Conservation (phyloP, 2,888 invertebrate genomes). For the Cenopis cana region DNA sequence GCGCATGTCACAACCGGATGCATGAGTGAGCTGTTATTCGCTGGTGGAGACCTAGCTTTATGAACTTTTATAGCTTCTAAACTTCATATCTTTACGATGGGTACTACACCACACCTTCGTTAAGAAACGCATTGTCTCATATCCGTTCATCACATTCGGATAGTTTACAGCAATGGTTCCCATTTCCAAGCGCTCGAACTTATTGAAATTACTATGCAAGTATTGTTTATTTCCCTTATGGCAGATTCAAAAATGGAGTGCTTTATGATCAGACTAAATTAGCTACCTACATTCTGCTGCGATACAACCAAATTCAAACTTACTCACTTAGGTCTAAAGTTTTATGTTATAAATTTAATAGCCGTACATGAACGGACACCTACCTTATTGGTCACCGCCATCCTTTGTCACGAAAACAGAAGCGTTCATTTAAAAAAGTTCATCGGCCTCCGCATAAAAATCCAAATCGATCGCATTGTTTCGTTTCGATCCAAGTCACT, state of each 20-base stretch:
- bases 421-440: constrained; percentile 24
- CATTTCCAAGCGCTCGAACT: not conserved
- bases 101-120: not conserved
- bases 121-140: not conserved
- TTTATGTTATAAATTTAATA: not conserved
- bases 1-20: not conserved
- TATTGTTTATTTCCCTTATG: not conserved
- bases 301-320: not conserved
- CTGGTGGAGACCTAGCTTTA: not conserved
- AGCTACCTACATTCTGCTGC: not conserved
- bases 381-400: constrained; percentile 1
- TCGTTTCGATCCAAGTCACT: constrained; percentile 31
- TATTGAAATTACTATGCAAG: not conserved
- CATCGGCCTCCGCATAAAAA: constrained; percentile 31
- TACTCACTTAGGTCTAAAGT: not conserved
- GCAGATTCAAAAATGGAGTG: too few relatives aligned
- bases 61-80: not conserved
- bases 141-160: not conserved
- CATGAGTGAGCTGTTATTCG: not conserved
- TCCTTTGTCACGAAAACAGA: constrained; percentile 30
- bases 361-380: not conserved
- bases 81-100: constrained; percentile 1
- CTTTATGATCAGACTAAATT: not conserved
- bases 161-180: not conserved
- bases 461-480: constrained; percentile 36